Conservation (phyloP, 2,888 invertebrate species). For the Caenorhabditis macrosperma region DNA sequence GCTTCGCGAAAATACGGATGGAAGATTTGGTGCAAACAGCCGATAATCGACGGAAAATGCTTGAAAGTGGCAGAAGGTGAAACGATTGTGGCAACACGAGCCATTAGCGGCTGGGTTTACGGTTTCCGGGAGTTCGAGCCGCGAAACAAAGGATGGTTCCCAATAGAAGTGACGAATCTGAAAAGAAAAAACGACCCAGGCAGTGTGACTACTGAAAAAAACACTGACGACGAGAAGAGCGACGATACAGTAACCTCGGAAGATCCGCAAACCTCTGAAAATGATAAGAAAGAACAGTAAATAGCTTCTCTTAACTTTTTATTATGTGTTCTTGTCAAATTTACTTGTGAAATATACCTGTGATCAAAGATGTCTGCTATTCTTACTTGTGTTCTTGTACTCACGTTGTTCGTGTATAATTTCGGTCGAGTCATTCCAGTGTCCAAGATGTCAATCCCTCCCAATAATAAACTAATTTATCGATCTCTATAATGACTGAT, state of each 20-base stretch:
- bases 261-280: constrained; percentile 19
- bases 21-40: constrained; percentile 68
- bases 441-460: neutral
- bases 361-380: no score
- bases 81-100: constrained; percentile 68
- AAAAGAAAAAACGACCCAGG: neutral
- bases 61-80: constrained; percentile 69
- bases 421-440: neutral
- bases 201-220: neutral
- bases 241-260: constrained; percentile 22
- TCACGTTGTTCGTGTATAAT: neutral
- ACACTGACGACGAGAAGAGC: constrained; percentile 4
- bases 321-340: neutral
- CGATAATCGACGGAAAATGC: constrained; percentile 69
- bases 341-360: neutral
- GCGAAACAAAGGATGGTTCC: constrained; percentile 68
- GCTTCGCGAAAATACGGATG: constrained; percentile 43
- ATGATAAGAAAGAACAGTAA: constrained; percentile 38
- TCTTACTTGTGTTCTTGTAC: no score
- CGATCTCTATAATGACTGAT: constrained; percentile 9
- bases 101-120: constrained; percentile 72
- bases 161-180: constrained; percentile 46
- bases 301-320: neutral
- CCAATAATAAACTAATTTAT: constrained; percentile 29
- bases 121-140: constrained; percentile 60